Conservation (phyloP, 1,140 invertebrate genomes). For the Caenorhabditis briggsae region DNA sequence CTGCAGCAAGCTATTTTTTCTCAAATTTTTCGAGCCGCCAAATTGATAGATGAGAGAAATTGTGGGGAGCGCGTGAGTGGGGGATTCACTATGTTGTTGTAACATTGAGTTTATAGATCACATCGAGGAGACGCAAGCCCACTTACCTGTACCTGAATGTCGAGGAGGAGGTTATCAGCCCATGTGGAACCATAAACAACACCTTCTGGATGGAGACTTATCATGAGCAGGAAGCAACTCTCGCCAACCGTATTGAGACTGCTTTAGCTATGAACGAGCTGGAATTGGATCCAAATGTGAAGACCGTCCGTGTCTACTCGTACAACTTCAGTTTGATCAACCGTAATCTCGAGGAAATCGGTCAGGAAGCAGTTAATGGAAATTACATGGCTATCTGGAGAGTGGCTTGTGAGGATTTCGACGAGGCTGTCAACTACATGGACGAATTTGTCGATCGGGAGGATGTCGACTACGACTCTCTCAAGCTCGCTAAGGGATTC, state of each 20-base stretch:
- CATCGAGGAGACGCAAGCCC: conserved; percentile 39
- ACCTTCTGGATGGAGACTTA: conserved; percentile 47
- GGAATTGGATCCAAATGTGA: conserved; percentile 24
- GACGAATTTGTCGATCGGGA: conserved; percentile 28
- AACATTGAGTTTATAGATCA: conserved; percentile 47
- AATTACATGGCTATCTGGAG: conserved; percentile 45
- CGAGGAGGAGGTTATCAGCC: conserved; percentile 7
- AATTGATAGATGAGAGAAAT: conserved; percentile 35
- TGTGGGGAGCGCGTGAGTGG: conserved; percentile 43
- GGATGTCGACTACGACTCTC: conserved; percentile 24
- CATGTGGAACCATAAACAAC: conserved; percentile 28
- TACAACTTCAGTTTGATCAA: conserved; percentile 43
- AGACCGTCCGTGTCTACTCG: conserved; percentile 34
- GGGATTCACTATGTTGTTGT: conserved; percentile 44
- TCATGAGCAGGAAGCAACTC: conserved; percentile 29
- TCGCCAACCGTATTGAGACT: conserved; percentile 29
- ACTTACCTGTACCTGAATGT: conserved; percentile 22
- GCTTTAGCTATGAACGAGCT: conserved; percentile 28
- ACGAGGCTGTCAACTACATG: conserved; percentile 34
- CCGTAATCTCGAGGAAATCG: conserved; percentile 6
- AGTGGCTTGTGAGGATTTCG: conserved; percentile 22
- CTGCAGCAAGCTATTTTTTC: too few relatives aligned
- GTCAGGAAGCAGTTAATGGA: conserved; percentile 17
- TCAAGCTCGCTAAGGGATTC: conserved; percentile 44
- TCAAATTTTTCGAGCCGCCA: neutral